Evolutionary conservation across 1,140 invertebrate species (phyloP).

Genomic region (Heliothis subflexa): DNA sequence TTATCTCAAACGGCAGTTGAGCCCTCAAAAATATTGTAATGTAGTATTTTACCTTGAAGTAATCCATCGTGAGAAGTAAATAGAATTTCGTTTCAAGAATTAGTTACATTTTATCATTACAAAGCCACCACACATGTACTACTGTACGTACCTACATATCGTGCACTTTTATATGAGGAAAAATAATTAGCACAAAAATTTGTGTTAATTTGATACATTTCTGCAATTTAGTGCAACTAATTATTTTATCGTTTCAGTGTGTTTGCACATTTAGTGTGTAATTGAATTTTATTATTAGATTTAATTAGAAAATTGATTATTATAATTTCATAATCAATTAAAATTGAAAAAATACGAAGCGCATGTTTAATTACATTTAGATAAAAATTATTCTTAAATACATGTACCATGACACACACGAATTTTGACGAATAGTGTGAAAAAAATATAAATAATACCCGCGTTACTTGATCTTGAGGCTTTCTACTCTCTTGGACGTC

Average conservation of each 20-base stretch:
- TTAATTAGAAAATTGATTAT: neutral
- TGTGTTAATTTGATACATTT: conserved; percentile 7
- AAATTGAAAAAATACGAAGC: no score
- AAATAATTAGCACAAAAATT: conserved; percentile 26
- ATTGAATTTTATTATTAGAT: neutral
- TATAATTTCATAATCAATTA: neutral
- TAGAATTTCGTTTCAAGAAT: neutral
- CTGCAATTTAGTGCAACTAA: conserved; percentile 24
- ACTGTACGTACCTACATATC: neutral
- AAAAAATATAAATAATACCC: no score
- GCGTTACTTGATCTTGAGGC: no score
- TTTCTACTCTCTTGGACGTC: no score
- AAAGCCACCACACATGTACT: neutral
- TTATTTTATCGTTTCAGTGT: neutral
- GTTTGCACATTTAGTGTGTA: neutral
- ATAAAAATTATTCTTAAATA: no score
- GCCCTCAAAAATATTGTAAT: no score
- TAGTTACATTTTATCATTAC: conserved; percentile 11
- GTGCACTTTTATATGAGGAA: neutral
- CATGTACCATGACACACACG: no score
- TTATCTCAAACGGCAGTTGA: no score
- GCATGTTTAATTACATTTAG: no score
- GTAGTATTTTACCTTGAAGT: neutral
- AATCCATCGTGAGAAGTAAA: neutral
- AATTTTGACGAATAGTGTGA: no score